Conservation (phyloP, 2,113 vertebrate genomes). For the Nyctibius bracteatus region DNA sequence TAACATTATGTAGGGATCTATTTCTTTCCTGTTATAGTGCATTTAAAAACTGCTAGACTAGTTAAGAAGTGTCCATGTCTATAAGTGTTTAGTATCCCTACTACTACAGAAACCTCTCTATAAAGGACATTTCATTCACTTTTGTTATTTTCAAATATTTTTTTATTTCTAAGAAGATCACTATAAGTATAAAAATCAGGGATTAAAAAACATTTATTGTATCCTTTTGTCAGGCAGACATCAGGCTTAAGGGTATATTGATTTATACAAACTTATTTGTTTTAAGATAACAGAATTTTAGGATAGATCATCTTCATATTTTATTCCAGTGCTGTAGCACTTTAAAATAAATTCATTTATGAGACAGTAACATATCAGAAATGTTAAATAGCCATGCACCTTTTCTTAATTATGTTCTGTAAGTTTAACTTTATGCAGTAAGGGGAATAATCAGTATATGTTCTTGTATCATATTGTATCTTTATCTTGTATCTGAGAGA, state of each 20-base stretch:
- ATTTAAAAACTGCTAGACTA: conserved; percentile 25
- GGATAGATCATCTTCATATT: not conserved
- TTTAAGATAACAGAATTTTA: not conserved
- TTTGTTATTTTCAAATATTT: not conserved
- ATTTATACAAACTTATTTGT: not conserved
- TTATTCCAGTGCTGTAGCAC: not conserved
- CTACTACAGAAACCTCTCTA: not conserved
- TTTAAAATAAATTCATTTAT: not conserved
- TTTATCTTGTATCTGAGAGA: not conserved
- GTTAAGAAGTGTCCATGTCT: conserved; percentile 29
- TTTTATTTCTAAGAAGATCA: conserved; percentile 52
- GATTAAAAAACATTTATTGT: conserved; percentile 2
- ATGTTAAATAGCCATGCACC: not conserved
- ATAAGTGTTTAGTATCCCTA: not conserved
- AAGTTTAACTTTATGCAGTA: not conserved
- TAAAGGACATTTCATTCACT: not conserved
- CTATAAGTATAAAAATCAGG: not conserved
- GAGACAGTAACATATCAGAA: not conserved
- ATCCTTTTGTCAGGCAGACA: conserved; percentile 5
- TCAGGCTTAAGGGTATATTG: not conserved
- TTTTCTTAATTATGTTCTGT: not conserved
- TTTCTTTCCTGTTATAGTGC: not conserved
- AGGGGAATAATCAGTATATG: not conserved
- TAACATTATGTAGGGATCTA: not conserved
- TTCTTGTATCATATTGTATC: not conserved